These are phyloP conservation scores for Drosophila insularis DNA, from an alignment of 1,140 invertebrate species.

Conservation along the genomic window DNA sequence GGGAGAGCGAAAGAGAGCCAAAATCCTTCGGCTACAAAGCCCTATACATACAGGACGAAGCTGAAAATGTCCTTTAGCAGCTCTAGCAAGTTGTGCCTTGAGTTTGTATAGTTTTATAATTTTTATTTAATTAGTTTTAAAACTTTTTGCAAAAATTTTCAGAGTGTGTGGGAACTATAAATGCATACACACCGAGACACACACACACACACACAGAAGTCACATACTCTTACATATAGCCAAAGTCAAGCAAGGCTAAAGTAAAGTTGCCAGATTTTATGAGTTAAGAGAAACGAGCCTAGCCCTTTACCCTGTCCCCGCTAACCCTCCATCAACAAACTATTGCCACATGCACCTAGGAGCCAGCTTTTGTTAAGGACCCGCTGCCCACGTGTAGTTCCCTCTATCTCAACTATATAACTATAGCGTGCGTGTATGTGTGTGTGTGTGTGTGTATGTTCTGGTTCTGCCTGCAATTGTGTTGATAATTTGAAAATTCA, in stretches of 20 bases:
- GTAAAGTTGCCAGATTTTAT: constrained; percentile 76
- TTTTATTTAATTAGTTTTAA: constrained; percentile 81
- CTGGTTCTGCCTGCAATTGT: constrained; percentile 79
- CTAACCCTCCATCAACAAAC: not conserved
- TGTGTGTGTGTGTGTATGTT: constrained; percentile 23
- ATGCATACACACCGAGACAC: constrained; percentile 36
- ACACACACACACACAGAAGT: constrained; percentile 30
- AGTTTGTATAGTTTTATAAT: constrained; percentile 79
- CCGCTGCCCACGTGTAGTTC: constrained; percentile 45
- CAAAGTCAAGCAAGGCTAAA: constrained; percentile 26
- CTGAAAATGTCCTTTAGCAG: constrained; percentile 60
- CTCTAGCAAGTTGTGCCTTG: constrained; percentile 63
- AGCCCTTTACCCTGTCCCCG: constrained; percentile 15
- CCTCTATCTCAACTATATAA: too few relatives aligned
- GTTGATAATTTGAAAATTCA: constrained; percentile 81
- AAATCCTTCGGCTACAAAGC: constrained; percentile 32
- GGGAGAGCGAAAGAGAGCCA: constrained; percentile 19
- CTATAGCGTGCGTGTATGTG: constrained; percentile 7
- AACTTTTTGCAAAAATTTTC: constrained; percentile 65
- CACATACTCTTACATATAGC: constrained; percentile 24
- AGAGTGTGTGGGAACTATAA: constrained; percentile 43
- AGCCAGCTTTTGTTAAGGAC: constrained; percentile 38
- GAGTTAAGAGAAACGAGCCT: constrained; percentile 52
- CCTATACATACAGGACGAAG: constrained; percentile 23
- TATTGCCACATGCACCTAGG: too few relatives aligned